Base-by-base conservation (phyloP, 1,140 invertebrate species). In the Calephelis nemesis region DNA sequence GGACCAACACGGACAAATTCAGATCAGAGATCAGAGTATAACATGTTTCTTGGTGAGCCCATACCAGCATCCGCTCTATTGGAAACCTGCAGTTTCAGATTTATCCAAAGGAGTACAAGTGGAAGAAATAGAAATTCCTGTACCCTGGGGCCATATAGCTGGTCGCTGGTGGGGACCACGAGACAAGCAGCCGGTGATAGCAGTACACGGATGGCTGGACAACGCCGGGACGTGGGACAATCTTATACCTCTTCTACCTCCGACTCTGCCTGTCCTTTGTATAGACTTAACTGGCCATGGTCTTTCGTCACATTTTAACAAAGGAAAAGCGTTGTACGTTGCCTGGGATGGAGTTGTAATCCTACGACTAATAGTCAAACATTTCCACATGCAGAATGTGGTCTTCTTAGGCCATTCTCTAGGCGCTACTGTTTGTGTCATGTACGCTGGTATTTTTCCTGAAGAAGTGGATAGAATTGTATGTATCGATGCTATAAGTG, bases 141-240 rank as follows among this genome's bases (percentile, higher is more conserved):
- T 96, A 12, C 95, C 95, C 52, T 96, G 95, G 95, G 96, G 96
- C 19, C 92, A 94, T 65, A 92, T 97, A 30, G 94, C 94, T 62
- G 95, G 95, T 87, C 95, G 95, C 93, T 96, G 95, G 95, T 96
- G 96, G 95, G 96, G 96, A 13, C 92, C 94, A 9, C 92, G 85
- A 72, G 91, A 94, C 67, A 90, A 93, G 63, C 95, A 96, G 76
- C 96, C 96, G 19, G 94, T 96, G 71, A 84, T 98, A 52, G 95
- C 95, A 12, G 90, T 97, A 19, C 97, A 98, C 79, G 97, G 97
- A 60, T 97, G 96, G 94, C 95, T 97, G 88, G 97, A 97, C 85
- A 98, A 97, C 83, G 94, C 95, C 63, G 96, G 96, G 42, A 95
- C 95, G 39, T 98, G 96, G 92, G 96, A 97, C 87, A 92, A 88